Base-by-base conservation (phyloP, 1,140 invertebrate species). In the Drosophila baimaii region DNA sequence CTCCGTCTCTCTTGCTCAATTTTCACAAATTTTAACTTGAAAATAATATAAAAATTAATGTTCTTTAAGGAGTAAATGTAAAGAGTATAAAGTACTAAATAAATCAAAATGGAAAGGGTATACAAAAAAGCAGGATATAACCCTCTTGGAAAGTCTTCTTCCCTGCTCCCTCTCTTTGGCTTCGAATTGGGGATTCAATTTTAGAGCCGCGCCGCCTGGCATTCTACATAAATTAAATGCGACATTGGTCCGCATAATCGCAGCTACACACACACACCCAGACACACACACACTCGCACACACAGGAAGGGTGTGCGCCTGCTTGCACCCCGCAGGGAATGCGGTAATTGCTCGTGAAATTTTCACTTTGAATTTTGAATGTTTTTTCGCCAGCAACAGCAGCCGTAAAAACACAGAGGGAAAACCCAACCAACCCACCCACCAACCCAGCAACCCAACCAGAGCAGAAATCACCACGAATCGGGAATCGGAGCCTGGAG, bases 361-460 rank as follows among this genome's bases (percentile, higher is more conserved):
- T 76, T 66, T 76, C 73, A 68, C 72, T 76, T 76, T 76, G 72
- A 76, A 76, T 76, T 75, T 76, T 59, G 63, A 76, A 76, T 76
- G 61, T 41, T 75, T 35, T 35, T 54, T 52, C 49, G 46, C 29
- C 41, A 35, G 41, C 51, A 35, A 39, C 19, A 15, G 15, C 46
- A 46, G 13, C 15, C 2, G 51, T 57, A 59, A 59, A 57, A 66
- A 49, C 61, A 64, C 15, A 39, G 17, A 33, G n/a, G n/a, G n/a
- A n/a, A n/a, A n/a, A n/a, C n/a, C n/a, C n/a, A n/a, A n/a, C n/a
- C n/a, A n/a, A n/a, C n/a, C n/a, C n/a, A n/a, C n/a, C n/a, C n/a
- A n/a, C n/a, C n/a, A n/a, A n/a, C n/a, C n/a, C n/a, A n/a, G n/a
- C n/a, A n/a, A n/a, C n/a, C n/a, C n/a, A n/a, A n/a, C n/a, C n/a